A percentile compares a stretch with the other conserved stretches of the same genome.
Conservation (phyloP, 1,140 invertebrate species). For the Diorhabda carinulata region DNA sequence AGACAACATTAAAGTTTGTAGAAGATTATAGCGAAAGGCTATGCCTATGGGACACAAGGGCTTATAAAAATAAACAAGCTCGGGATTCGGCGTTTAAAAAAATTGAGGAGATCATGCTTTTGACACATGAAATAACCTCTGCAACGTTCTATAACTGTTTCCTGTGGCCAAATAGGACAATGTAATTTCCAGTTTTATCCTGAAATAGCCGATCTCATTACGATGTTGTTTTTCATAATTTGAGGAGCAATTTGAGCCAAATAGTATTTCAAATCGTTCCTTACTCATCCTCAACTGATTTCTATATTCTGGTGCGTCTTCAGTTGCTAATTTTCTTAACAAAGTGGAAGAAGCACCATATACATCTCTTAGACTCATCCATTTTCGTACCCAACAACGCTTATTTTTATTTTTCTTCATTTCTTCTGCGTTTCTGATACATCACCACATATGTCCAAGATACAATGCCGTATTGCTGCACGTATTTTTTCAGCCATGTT, state of each 20-base stretch:
- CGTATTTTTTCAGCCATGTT: too few relatives aligned
- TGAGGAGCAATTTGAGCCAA: conserved; percentile 15
- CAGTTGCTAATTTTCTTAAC: too few relatives aligned
- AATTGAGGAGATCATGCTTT: conserved; percentile 12
- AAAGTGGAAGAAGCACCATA: too few relatives aligned
- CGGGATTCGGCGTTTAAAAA: not conserved
- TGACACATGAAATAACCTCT: conserved; percentile 16
- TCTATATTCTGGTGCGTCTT: too few relatives aligned
- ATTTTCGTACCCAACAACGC: too few relatives aligned
- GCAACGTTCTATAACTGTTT: conserved; percentile 19
- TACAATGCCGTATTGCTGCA: too few relatives aligned
- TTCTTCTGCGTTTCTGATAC: too few relatives aligned
- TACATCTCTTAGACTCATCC: too few relatives aligned
- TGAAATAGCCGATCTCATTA: conserved; percentile 19
- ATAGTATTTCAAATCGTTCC: conserved; percentile 17
- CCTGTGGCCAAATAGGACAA: conserved; percentile 22
- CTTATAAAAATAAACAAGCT: conserved; percentile 23
- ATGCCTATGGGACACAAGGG: conserved; percentile 18
- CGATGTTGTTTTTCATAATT: conserved; percentile 12
- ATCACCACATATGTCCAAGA: too few relatives aligned
- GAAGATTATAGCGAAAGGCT: conserved; percentile 8
- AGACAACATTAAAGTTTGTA: conserved; percentile 19
- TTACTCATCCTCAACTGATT: too few relatives aligned
- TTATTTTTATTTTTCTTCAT: too few relatives aligned
- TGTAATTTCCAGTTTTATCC: conserved; percentile 22